A percentile compares a stretch with the other conserved stretches of the same genome.
Evolutionary conservation across 2,113 vertebrate genomes (phyloP).

Genomic region (Atrichornis clamosus): DNA sequence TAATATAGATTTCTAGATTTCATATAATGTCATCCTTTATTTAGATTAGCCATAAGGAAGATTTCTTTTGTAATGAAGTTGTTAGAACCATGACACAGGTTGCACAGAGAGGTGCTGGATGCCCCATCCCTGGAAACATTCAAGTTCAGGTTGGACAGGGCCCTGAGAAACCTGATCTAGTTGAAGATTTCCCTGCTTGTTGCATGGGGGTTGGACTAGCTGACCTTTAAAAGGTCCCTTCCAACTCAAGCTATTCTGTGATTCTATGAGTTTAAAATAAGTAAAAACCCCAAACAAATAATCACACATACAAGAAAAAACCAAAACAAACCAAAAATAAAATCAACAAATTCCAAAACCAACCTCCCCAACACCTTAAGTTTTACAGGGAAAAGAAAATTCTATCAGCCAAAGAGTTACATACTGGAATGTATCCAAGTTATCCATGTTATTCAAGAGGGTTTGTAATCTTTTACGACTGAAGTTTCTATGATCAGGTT

Average conservation of each 20-base stretch:
- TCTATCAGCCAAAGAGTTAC: not conserved
- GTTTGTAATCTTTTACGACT: not conserved
- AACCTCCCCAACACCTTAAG: fast-evolving
- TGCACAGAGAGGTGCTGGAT: not conserved
- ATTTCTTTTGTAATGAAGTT: not conserved
- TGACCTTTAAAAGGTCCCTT: not conserved
- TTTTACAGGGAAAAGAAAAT: not conserved
- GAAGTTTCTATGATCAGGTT: not conserved
- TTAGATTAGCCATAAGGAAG: not conserved
- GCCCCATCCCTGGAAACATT: not conserved
- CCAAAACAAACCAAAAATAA: not conserved
- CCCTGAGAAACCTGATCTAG: not conserved
- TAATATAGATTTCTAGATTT: not conserved
- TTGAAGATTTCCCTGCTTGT: not conserved
- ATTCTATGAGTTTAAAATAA: not conserved
- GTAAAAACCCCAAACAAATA: not conserved
- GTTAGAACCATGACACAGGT: not conserved
- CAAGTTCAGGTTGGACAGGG: not conserved
- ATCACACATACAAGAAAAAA: not conserved
- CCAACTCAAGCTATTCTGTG: not conserved
- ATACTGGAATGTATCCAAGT: not conserved
- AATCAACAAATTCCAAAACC: not conserved
- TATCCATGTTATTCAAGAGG: not conserved
- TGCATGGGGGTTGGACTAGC: fast-evolving
- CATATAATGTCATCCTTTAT: not conserved